A percentile compares a stretch with the other conserved stretches of the same genome.
Conservation (phyloP, 2,797 vertebrate genomes). For the Crax fasciolata region DNA sequence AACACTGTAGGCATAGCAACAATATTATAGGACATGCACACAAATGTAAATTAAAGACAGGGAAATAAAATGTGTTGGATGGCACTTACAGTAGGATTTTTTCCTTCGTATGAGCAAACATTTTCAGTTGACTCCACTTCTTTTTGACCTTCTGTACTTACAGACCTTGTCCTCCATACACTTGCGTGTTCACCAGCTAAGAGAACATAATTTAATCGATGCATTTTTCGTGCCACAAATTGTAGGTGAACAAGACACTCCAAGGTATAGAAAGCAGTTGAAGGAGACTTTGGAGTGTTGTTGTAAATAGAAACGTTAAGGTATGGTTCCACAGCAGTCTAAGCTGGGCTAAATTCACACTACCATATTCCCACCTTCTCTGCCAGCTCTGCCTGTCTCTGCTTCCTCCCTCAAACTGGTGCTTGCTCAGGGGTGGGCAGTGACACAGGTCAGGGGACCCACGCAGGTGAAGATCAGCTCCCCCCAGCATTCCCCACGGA, state of each 20-base stretch:
- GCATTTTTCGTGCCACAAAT: neutral
- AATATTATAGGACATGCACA: neutral
- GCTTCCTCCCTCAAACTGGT: neutral
- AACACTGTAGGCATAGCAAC: neutral
- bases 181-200: neutral
- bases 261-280: neutral
- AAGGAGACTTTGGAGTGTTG: constrained; percentile 1
- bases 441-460: neutral
- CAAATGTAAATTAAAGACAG: neutral
- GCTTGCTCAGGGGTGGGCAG: neutral
- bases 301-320: neutral
- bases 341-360: neutral
- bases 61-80: neutral
- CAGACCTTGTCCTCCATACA: neutral
- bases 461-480: neutral
- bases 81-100: neutral
- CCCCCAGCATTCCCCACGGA: neutral
- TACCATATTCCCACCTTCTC: neutral
- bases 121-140: neutral
- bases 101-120: neutral
- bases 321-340: neutral
- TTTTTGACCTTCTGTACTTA: neutral
- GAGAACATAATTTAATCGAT: neutral
- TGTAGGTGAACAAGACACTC: neutral
- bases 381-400: neutral